Conservation (phyloP, 1,140 invertebrate genomes). For the Neodiprion pinetum region DNA sequence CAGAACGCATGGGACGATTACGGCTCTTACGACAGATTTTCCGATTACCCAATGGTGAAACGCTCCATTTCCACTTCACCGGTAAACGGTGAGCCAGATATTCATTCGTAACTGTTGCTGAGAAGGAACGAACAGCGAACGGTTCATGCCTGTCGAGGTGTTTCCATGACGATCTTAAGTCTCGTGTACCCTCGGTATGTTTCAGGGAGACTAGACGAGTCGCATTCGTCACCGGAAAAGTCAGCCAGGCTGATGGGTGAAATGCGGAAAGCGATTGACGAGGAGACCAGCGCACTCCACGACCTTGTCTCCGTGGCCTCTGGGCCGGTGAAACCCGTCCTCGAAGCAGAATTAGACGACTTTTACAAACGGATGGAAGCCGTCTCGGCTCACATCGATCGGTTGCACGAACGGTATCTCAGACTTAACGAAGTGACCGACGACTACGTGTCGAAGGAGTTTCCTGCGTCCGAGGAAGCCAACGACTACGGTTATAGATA, state of each 20-base stretch:
- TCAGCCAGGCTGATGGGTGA: background rate
- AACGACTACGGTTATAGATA: background rate
- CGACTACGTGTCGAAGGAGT: conserved; percentile 28
- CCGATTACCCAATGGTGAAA: too few species aligned
- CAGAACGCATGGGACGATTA: too few species aligned
- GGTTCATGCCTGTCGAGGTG: too few species aligned
- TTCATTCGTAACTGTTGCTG: too few species aligned
- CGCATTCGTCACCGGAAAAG: background rate
- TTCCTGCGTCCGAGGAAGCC: background rate
- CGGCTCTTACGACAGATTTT: too few species aligned
- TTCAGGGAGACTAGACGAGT: background rate
- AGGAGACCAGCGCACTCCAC: background rate
- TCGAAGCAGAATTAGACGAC: background rate
- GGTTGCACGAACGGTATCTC: conserved; percentile 26
- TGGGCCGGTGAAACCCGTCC: background rate
- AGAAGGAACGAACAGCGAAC: too few species aligned
- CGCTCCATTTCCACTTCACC: too few species aligned
- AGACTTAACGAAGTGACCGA: conserved; percentile 23
- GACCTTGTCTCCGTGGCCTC: background rate
- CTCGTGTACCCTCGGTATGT: background rate
- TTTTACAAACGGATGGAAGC: conserved; percentile 24
- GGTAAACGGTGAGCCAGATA: too few species aligned
- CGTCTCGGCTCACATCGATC: conserved; percentile 21
- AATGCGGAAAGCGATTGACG: background rate
- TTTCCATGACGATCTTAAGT: too few species aligned